Evolutionary conservation across 2,113 vertebrate species (phyloP).

Genomic region (Oncorhynchus gorbuscha): DNA sequence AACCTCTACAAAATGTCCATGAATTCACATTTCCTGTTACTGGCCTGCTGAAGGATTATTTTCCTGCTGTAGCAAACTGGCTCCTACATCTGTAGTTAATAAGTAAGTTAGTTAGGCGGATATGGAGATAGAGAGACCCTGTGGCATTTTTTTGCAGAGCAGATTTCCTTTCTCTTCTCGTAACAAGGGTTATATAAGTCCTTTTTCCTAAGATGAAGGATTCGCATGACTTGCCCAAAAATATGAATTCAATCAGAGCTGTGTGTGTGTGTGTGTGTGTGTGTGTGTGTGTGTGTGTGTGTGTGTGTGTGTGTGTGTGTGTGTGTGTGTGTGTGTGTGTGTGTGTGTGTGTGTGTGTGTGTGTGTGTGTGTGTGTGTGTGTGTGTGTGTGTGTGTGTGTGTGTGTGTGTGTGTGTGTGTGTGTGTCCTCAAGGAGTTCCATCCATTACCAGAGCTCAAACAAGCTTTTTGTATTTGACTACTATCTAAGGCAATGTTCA

Average conservation of each 20-base stretch:
- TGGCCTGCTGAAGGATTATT: no score
- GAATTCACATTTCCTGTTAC: no score
- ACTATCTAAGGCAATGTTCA: background rate
- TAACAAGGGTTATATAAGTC: conserved; percentile 37
- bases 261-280: conserved; percentile 4
- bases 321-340: background rate
- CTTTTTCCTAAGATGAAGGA: background rate
- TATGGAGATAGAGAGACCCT: background rate
- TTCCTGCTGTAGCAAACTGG: no score
- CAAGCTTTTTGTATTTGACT: background rate
- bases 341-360: conserved; percentile 9
- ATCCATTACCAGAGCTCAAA: conserved; percentile 27
- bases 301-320: background rate
- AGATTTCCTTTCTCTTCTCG: background rate
- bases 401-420: background rate
- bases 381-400: no score
- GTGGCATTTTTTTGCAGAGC: background rate
- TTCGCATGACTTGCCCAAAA: conserved; percentile 27
- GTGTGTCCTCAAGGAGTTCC: conserved; percentile 34
- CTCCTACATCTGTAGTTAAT: background rate
- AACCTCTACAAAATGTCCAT: no score
- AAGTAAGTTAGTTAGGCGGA: background rate
- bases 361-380: conserved; percentile 1
- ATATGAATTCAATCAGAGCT: conserved; percentile 23
- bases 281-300: no score